Evolutionary conservation across 1,140 invertebrate species (phyloP), one percentile per base, ranked within the genome.

Genomic region (Drosophila suzukii): DNA sequence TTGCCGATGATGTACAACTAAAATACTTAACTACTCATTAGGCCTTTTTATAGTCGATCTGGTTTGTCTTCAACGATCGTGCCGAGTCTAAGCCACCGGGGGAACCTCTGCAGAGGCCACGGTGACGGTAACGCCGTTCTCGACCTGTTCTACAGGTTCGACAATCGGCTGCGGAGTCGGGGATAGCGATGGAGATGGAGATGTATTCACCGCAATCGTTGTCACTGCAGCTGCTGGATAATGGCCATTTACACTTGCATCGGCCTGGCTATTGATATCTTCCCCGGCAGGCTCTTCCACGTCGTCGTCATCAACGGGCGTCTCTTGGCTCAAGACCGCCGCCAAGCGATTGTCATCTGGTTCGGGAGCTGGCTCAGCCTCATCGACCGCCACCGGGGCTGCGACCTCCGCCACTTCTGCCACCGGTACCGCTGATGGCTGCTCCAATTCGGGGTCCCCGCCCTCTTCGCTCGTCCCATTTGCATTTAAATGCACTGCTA

Each of bases 101-200:
- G 73, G 76, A 47, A 81, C 55, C 47, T 88, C 78, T 38, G 81
- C 54, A 39, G 85, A 32, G 39, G 72, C 57, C 34, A 86, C 70
- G 4, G 78, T 78, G 67, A 81, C 75, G 65, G 86, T 68, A 89
- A 89, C 85, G 80, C 79, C 84, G 78, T 90, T 90, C 71, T 83
- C 82, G 83, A 90, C 89, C 80, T 90, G 90, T 84, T 91, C 90
- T 84, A 84, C 90, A 83, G 90, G 90, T 91, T 91, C 82, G 65
- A 77, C 55, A 39, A 47, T 74, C 36, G 78, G 62, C 56, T 78
- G 72, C 15, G 78, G 55, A 50, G 56, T 62, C 4, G 77, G 44
- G n/a, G 68, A 47, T 41, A 75, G 34, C 7, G 60, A 71, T 44
- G 62, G 55, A 46, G 82, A 77, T 44, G 62, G 55, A 49, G 82